Conservation (phyloP, 2,888 invertebrate species). For the Napeogenes sylphis region DNA sequence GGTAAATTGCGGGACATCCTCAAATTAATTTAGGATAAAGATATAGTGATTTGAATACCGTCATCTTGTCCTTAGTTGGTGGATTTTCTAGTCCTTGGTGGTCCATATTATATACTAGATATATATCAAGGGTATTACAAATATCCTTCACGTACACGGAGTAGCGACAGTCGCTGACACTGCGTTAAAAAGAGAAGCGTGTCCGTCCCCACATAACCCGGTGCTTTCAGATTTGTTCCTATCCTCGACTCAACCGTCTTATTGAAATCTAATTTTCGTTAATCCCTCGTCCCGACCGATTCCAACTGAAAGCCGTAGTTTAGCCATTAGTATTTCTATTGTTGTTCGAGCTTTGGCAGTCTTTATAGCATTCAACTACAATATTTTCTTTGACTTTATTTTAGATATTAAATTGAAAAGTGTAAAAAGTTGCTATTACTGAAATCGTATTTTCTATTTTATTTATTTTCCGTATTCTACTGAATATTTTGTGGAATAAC, state of each 20-base stretch:
- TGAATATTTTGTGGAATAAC: no score
- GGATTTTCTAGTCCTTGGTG: no score
- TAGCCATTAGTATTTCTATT: conserved; percentile 54
- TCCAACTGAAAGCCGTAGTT: conserved; percentile 47
- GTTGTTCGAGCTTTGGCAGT: conserved; percentile 47
- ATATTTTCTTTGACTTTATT: conserved; percentile 8
- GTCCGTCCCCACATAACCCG: conserved; percentile 64
- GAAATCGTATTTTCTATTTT: no score
- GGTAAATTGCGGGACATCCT: no score
- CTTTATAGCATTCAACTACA: conserved; percentile 32
- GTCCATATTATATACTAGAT: no score
- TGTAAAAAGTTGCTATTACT: not conserved
- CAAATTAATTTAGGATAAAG: no score
- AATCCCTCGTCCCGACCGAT: conserved; percentile 60
- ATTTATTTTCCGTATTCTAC: no score
- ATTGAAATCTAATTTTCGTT: conserved; percentile 77
- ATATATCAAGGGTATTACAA: not conserved
- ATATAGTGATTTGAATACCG: no score
- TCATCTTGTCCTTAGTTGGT: no score
- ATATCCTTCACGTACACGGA: conserved; percentile 7
- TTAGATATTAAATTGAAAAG: not conserved
- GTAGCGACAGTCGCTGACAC: conserved; percentile 22
- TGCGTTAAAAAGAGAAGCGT: conserved; percentile 59
- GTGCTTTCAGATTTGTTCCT: conserved; percentile 65
- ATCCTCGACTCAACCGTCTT: conserved; percentile 68